Percentiles rank a stretch among this genome's conserved stretches.
Conservation (phyloP, 2,113 vertebrate genomes). For the Pteropus alecto region DNA sequence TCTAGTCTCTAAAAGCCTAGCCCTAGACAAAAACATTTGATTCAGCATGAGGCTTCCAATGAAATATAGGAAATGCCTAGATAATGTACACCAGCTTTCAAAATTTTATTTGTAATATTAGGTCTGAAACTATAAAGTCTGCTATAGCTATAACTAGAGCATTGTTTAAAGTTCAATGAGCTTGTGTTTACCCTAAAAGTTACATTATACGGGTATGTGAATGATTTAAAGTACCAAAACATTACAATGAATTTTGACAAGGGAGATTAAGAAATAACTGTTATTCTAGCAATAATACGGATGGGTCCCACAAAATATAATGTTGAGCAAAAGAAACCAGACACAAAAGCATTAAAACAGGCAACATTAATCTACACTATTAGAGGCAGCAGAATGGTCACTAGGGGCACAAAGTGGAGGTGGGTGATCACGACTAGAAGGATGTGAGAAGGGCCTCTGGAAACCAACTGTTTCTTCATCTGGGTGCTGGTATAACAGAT, state of each 20-base stretch:
- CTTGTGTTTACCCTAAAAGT: background rate
- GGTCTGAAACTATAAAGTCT: background rate
- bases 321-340: background rate
- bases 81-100: background rate
- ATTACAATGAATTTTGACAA: background rate
- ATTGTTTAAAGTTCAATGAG: background rate
- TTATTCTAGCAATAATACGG: background rate
- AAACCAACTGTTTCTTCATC: background rate
- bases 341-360: background rate
- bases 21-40: background rate
- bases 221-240: slow-evolving; percentile 32
- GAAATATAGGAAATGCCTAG: background rate
- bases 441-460: background rate
- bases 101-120: background rate
- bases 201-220: background rate
- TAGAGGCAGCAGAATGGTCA: background rate
- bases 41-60: background rate
- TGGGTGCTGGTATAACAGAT: background rate
- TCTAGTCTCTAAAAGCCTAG: background rate
- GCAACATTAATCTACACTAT: background rate
- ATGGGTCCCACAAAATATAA: background rate
- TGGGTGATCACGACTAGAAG: background rate
- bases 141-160: slow-evolving; percentile 34
- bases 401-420: accelerated
- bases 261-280: background rate